Conservation (phyloP, 1,140 invertebrate species). For the Aphidius ervi region DNA sequence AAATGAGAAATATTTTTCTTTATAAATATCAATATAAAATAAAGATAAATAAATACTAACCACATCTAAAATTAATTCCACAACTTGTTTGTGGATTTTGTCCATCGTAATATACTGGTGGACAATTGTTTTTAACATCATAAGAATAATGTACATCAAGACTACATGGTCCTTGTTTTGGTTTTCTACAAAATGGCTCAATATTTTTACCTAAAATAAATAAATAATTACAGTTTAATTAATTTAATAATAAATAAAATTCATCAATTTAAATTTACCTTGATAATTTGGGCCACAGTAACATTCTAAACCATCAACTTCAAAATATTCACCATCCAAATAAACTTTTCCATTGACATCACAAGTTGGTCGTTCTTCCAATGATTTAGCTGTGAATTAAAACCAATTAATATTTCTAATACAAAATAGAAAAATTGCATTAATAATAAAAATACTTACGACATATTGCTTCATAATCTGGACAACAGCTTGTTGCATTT, state of each 20-base stretch:
- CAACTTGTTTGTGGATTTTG: conserved; percentile 31
- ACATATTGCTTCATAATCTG: conserved; percentile 23
- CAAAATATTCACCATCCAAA: conserved; percentile 30
- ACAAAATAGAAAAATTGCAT: neutral
- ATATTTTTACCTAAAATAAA: conserved; percentile 33
- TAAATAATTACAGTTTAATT: conserved; percentile 1
- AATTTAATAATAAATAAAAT: neutral
- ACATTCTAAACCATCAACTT: conserved; percentile 23
- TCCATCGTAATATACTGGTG: conserved; percentile 27
- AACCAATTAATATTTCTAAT: too few species aligned
- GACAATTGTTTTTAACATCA: conserved; percentile 29
- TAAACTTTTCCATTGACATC: conserved; percentile 32
- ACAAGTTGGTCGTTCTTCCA: conserved; percentile 24
- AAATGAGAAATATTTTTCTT: too few species aligned
- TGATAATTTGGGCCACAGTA: conserved; percentile 28
- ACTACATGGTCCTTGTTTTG: conserved; percentile 21
- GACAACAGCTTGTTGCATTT: conserved; percentile 25
- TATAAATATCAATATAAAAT: too few species aligned
- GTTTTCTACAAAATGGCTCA: conserved; percentile 33
- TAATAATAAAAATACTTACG: conserved; percentile 28
- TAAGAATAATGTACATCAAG: conserved; percentile 20
- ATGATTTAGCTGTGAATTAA: conserved; percentile 17
- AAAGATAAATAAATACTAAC: conserved; percentile 29
- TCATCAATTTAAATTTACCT: conserved; percentile 21
- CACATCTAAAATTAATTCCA: conserved; percentile 29